These are phyloP conservation scores for Mormyrus proboscirostris DNA, from an alignment of 2,797 vertebrate genomes.

Conservation along the genomic window DNA sequence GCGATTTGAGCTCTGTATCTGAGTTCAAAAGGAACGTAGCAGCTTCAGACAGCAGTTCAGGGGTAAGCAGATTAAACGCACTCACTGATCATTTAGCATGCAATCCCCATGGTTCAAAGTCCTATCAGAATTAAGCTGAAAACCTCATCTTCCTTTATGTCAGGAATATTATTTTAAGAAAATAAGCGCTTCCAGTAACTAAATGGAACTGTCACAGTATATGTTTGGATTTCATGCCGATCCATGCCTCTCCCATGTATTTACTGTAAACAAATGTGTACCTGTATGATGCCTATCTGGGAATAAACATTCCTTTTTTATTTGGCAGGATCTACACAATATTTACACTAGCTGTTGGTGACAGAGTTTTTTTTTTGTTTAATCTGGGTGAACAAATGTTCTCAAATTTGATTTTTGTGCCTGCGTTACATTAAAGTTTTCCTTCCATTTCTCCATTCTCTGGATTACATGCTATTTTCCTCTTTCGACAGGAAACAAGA, in stretches of 20 bases:
- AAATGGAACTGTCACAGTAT: background rate
- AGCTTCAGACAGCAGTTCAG: slow-evolving; percentile 53
- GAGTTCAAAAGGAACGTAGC: slow-evolving; percentile 60
- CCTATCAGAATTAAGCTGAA: slow-evolving; percentile 44
- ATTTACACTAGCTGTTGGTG: background rate
- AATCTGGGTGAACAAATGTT: background rate
- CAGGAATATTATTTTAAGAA: slow-evolving; percentile 10
- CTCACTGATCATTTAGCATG: slow-evolving; percentile 41
- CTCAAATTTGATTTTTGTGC: background rate
- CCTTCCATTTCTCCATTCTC: background rate
- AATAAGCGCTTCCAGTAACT: background rate
- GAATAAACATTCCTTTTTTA: background rate
- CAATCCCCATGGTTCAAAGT: slow-evolving; percentile 41
- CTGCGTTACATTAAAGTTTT: background rate
- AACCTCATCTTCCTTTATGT: slow-evolving; percentile 34
- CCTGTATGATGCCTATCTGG: background rate
- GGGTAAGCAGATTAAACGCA: slow-evolving; percentile 52
- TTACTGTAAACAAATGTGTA: background rate
- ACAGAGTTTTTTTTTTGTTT: background rate
- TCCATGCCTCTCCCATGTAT: background rate
- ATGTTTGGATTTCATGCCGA: background rate
- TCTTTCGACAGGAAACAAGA: slow-evolving; percentile 34
- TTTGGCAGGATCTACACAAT: background rate
- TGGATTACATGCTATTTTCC: background rate
- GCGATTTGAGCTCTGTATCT: slow-evolving; percentile 56